Conservation (phyloP, 2,888 invertebrate genomes). For the Sinopyrophorus schimmeli region DNA sequence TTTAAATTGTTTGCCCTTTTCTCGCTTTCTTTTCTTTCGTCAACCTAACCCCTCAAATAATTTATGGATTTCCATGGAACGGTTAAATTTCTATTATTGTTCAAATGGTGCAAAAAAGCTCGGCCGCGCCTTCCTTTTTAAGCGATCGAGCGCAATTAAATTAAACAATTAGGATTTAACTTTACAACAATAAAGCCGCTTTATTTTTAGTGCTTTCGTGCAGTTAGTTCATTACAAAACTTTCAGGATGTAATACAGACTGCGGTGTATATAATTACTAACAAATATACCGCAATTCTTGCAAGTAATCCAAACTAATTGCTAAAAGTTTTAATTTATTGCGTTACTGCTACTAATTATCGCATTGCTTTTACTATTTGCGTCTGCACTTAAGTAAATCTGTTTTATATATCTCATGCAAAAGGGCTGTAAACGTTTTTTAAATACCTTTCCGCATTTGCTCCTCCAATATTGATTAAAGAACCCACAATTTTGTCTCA, state of each 20-base stretch:
- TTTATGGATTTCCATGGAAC: no score
- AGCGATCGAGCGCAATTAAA: no score
- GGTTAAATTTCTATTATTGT: no score
- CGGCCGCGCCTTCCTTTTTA: no score
- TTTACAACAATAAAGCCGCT: no score
- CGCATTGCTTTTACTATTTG: conserved; percentile 15
- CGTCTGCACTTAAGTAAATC: conserved; percentile 14
- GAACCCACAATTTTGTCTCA: no score
- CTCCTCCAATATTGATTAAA: neutral
- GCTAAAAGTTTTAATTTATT: conserved; percentile 25
- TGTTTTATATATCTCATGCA: conserved; percentile 10
- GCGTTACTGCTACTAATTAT: conserved; percentile 20
- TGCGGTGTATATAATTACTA: conserved; percentile 17
- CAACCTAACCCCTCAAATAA: conserved; percentile 1
- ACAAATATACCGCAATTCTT: conserved; percentile 19
- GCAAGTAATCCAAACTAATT: conserved; percentile 22
- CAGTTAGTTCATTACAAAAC: neutral
- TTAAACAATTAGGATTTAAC: no score
- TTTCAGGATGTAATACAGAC: conserved; percentile 6
- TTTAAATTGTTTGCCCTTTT: conserved; percentile 6
- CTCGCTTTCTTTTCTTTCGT: neutral
- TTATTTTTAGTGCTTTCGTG: no score
- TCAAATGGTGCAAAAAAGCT: no score
- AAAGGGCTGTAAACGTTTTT: no score
- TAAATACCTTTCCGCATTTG: neutral